A percentile compares a stretch with the other conserved stretches of the same genome.
phyloP scores from a whole-genome alignment of 2,113 vertebrate species.

The Siniperca chuatsi region DNA sequence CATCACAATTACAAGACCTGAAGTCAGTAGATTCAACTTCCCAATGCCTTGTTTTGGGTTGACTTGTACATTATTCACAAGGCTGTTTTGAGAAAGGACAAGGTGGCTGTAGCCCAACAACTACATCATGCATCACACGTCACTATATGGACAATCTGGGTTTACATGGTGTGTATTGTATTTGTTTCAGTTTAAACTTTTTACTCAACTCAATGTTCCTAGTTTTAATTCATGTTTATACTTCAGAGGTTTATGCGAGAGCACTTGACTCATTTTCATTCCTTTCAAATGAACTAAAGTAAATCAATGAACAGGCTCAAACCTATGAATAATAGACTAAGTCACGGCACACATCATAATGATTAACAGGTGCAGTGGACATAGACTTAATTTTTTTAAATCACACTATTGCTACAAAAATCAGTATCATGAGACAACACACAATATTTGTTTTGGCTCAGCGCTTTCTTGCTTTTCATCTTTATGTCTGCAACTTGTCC shows the following conservation, averaged over 20 bases:
- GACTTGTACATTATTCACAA: slow-evolving; percentile 13
- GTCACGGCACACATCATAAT: slow-evolving; percentile 49
- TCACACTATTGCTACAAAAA: slow-evolving; percentile 17
- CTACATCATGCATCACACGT: background rate
- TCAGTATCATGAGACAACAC: slow-evolving; percentile 1
- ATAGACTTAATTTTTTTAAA: slow-evolving; percentile 35
- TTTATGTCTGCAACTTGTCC: slow-evolving; percentile 9
- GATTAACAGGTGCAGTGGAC: slow-evolving; percentile 56
- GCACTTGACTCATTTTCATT: slow-evolving; percentile 37
- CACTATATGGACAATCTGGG: background rate
- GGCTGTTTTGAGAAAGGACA: slow-evolving; percentile 20
- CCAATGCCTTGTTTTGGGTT: slow-evolving; percentile 34
- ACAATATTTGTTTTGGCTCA: slow-evolving; percentile 25
- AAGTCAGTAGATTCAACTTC: slow-evolving; percentile 41
- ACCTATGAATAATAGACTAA: slow-evolving; percentile 43
- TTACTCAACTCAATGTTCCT: slow-evolving; percentile 2
- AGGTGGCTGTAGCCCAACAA: background rate
- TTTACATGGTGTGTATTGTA: background rate
- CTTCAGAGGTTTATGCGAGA: slow-evolving; percentile 39
- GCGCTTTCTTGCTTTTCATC: background rate
- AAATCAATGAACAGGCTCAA: slow-evolving; percentile 38
- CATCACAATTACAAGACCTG: slow-evolving; percentile 39
- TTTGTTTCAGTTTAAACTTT: slow-evolving; percentile 18
- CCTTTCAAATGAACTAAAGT: slow-evolving; percentile 54
- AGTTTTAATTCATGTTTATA: slow-evolving; percentile 48